Evolutionary conservation across 2,888 invertebrate species (phyloP).

Genomic region (Rotaria sp.): DNA sequence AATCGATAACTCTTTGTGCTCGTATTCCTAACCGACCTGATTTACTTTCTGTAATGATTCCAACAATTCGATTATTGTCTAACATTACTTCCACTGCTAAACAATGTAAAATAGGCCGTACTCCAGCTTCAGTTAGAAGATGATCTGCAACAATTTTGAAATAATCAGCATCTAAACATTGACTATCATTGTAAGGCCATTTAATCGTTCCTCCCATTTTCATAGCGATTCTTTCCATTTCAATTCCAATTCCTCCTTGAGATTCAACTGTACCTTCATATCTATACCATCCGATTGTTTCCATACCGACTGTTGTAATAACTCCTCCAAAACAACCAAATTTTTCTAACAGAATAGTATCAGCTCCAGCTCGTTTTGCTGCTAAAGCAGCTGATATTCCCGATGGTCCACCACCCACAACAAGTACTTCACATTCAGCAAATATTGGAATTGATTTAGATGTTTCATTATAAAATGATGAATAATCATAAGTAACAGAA

Average conservation of each 20-base stretch:
- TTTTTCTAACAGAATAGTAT: neutral
- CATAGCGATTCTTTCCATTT: neutral
- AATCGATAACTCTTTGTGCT: neutral
- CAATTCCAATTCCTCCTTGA: neutral
- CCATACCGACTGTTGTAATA: neutral
- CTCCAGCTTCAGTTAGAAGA: neutral
- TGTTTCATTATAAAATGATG: neutral
- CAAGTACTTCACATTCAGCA: neutral
- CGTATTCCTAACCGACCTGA: neutral
- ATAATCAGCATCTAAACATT: slow-evolving; percentile 15
- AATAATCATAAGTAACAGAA: neutral
- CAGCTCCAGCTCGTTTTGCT: neutral
- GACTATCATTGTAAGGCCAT: slow-evolving; percentile 5
- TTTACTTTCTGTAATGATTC: neutral
- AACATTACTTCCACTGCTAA: neutral
- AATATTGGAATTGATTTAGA: neutral
- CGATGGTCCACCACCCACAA: neutral
- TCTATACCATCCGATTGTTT: neutral
- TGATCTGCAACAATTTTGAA: slow-evolving; percentile 3
- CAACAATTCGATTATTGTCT: neutral
- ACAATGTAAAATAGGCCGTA: neutral
- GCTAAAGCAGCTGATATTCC: slow-evolving; percentile 1
- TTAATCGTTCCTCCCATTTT: neutral
- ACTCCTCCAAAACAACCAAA: neutral
- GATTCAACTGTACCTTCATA: slow-evolving; percentile 10